phyloP scores from a whole-genome alignment of 2,888 invertebrate genomes.

The Gnatocerus cornutus region DNA sequence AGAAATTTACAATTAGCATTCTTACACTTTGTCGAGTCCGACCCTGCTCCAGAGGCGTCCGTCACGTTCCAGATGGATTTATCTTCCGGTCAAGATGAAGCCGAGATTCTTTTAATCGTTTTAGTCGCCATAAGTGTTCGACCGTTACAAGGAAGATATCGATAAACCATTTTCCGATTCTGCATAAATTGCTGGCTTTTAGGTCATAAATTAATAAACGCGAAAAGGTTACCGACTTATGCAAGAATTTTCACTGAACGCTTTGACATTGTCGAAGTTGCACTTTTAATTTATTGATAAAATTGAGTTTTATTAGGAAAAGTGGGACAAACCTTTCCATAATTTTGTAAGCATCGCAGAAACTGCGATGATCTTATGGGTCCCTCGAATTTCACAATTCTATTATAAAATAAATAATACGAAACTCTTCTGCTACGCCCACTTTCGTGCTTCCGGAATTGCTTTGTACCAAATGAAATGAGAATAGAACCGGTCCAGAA shows the following conservation, averaged over 20 bases:
- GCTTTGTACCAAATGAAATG: neutral
- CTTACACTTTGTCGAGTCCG: slow-evolving; percentile 11
- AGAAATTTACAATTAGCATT: neutral
- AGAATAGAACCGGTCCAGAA: neutral
- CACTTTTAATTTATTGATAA: no score
- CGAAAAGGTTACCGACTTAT: slow-evolving; percentile 14
- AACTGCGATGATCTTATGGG: no score
- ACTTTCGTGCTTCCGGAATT: slow-evolving; percentile 2
- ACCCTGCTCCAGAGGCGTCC: slow-evolving; percentile 17
- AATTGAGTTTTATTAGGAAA: no score
- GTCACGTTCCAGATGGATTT: slow-evolving; percentile 31
- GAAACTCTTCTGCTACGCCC: neutral
- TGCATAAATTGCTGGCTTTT: slow-evolving; percentile 11
- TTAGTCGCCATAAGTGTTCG: slow-evolving; percentile 36
- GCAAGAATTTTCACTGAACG: neutral
- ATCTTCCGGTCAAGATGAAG: slow-evolving; percentile 33
- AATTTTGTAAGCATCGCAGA: no score
- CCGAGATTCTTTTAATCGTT: slow-evolving; percentile 36
- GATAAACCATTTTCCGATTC: slow-evolving; percentile 23
- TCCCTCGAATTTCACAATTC: no score
- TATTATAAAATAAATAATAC: no score
- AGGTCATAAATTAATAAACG: slow-evolving; percentile 21
- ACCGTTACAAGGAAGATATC: slow-evolving; percentile 42
- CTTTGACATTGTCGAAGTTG: slow-evolving; percentile 9
- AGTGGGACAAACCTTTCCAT: no score